Evolutionary conservation across 2,888 invertebrate genomes (phyloP), one percentile per base, ranked within the genome.

Genomic region (Eilema caniola): DNA sequence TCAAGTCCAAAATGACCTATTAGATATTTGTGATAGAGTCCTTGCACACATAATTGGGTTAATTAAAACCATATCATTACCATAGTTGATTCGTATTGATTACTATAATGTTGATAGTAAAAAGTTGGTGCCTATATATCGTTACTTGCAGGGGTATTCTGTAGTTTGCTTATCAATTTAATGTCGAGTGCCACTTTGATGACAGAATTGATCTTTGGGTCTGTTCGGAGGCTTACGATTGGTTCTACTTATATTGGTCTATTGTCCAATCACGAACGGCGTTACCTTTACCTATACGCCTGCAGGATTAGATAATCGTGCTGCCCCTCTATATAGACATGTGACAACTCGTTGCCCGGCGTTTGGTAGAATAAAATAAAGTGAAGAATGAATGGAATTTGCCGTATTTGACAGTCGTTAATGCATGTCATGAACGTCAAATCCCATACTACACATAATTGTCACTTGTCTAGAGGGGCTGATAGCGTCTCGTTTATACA

Each of bases 21-120:
- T 56, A 33, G 62, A 57, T 37, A 28, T 56, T 56, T 62, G 10
- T 47, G 24, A 66, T 37, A 53, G 57, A 28, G 41, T 20, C 24
- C 14, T 25, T 59, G 14, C 25, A 2, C 25, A 24, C 4, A 24
- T 5, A 24, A 59, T 24, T 24, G 14, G 23, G 57, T 24, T 20
- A 20, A 12, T 10, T 31, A 47, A 53, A 28, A 25, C 12, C 28
- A 53, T 23, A n/a, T 24, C 20, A 53, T 62, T 62, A 41, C 24
- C 3, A 60, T 10, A 60, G 28, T 16, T 31, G 7, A n/a, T 31
- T 59, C 16, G 7, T 20, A 53, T 53, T n/a, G 0, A 47, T n/a
- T 20, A 20, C 20, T 20, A 7, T 47, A 20, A 2, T 10, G 8
- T 53, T 20, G 20, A 53, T n/a, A 53, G n/a, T 53, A 20, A 20